A percentile compares a stretch with the other conserved stretches of the same genome.
phyloP scores from a whole-genome alignment of 2,113 vertebrate genomes.

The Cervus canadensis region DNA sequence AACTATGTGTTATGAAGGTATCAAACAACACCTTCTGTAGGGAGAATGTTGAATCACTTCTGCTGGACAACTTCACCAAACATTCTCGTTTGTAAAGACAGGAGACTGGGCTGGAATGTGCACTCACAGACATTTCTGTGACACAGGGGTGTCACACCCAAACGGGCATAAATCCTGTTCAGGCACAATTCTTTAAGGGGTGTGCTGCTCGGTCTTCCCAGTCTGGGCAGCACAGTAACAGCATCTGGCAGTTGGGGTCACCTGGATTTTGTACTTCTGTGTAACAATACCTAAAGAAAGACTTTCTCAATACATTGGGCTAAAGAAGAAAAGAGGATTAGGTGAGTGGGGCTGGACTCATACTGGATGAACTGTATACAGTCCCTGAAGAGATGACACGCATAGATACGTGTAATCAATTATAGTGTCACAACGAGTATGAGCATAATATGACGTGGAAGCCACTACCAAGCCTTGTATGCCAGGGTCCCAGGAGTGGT shows the following conservation, averaged over 20 bases:
- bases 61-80: not conserved
- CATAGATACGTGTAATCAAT: fast-evolving
- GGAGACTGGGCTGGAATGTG: not conserved
- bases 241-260: not conserved
- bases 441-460: not conserved
- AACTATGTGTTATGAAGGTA: not conserved
- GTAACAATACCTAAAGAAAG: not conserved
- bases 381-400: not conserved
- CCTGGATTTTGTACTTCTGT: not conserved
- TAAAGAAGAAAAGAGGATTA: not conserved
- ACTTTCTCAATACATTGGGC: not conserved
- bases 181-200: not conserved
- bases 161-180: not conserved
- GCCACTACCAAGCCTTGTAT: not conserved
- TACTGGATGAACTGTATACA: not conserved
- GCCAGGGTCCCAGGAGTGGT: not conserved
- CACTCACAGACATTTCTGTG: not conserved
- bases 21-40: not conserved
- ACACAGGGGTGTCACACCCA: not conserved
- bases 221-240: not conserved
- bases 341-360: not conserved
- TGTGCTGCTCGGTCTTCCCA: not conserved
- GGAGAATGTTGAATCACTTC: not conserved
- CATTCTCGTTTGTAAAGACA: not conserved
- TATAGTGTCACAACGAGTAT: not conserved